phyloP scores from a whole-genome alignment of 2,888 invertebrate genomes.

The Taenaris catops region DNA sequence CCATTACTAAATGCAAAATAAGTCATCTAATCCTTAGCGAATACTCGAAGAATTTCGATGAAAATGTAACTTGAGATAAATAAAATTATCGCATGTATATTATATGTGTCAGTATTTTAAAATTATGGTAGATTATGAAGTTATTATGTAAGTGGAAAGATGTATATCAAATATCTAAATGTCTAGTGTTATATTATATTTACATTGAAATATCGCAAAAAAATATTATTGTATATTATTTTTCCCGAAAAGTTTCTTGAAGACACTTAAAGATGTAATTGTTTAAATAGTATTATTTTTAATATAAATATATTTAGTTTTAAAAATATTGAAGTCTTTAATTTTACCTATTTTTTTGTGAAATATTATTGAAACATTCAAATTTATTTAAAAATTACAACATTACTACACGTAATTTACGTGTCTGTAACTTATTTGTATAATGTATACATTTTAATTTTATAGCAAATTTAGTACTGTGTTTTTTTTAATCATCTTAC shows the following conservation, averaged over 20 bases:
- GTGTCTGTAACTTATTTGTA: too few species aligned
- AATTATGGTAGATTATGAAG: constrained; percentile 19
- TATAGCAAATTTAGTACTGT: too few species aligned
- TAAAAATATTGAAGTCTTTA: too few species aligned
- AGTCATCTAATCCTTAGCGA: constrained; percentile 5
- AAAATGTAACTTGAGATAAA: constrained; percentile 7
- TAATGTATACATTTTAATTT: too few species aligned
- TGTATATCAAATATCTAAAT: constrained; percentile 6
- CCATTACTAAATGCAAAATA: constrained; percentile 19
- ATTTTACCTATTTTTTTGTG: too few species aligned
- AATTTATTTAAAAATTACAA: too few species aligned
- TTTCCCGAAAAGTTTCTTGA: constrained; percentile 9
- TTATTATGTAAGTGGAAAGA: constrained; percentile 12
- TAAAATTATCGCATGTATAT: constrained; percentile 12
- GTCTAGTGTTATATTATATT: constrained; percentile 14
- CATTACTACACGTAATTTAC: too few species aligned
- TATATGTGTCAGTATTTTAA: constrained; percentile 18
- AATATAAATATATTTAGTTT: constrained; percentile 18
- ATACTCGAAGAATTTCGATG: constrained; percentile 1
- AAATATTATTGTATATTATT: constrained; percentile 10
- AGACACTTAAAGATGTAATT: constrained; percentile 5
- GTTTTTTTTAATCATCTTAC: too few species aligned
- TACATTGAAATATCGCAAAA: constrained; percentile 5
- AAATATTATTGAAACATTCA: too few species aligned
- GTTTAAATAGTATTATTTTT: constrained; percentile 13